These are phyloP conservation scores for Astur gentilis DNA, from an alignment of 2,113 vertebrate species.

Conservation along the genomic window DNA sequence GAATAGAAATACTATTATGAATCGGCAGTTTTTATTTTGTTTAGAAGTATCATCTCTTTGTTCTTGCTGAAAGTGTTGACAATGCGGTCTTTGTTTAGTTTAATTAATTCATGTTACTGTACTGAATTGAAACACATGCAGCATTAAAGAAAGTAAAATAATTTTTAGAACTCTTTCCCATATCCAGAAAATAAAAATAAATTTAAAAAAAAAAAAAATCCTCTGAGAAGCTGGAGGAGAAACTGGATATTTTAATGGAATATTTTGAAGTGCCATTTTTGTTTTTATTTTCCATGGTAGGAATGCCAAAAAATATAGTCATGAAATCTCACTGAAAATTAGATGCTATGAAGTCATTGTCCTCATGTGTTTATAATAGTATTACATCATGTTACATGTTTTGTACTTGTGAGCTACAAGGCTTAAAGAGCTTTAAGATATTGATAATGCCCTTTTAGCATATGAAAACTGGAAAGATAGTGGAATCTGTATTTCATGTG, in stretches of 20 bases:
- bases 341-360: not conserved
- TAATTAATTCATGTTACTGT: constrained; percentile 31
- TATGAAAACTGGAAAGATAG: not conserved
- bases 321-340: not conserved
- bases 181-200: not conserved
- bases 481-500: not conserved
- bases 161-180: not conserved
- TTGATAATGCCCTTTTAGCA: not conserved
- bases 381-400: not conserved
- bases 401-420: not conserved
- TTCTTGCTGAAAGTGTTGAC: constrained; percentile 43
- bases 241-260: constrained; percentile 6
- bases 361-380: not conserved
- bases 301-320: not conserved
- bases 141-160: not conserved
- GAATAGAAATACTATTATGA: not conserved
- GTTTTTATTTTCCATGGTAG: not conserved
- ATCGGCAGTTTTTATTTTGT: constrained; percentile 29
- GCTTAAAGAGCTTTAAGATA: not conserved
- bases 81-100: constrained; percentile 23
- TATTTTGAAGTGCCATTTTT: not conserved
- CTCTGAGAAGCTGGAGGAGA: not conserved
- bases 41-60: constrained; percentile 36
- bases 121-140: not conserved
- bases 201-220: not conserved